These are phyloP conservation scores for Apis laboriosa DNA, from an alignment of 1,140 invertebrate genomes.

Conservation along the genomic window DNA sequence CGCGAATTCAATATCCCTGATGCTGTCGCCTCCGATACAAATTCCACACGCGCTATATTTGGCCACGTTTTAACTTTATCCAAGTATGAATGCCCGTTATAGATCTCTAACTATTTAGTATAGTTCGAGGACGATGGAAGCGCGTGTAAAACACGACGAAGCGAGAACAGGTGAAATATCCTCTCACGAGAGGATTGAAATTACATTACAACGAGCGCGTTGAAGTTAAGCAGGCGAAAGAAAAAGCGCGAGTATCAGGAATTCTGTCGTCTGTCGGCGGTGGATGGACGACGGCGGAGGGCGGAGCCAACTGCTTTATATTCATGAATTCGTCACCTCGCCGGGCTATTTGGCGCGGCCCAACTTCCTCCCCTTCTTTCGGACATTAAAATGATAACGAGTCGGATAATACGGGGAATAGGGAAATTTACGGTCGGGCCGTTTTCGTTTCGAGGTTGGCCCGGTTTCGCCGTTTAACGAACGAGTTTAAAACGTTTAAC, in stretches of 20 bases:
- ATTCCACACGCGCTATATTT: not conserved
- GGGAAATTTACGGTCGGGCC: slow-evolving; percentile 58
- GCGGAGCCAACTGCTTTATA: slow-evolving; percentile 64
- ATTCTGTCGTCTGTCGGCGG: not conserved
- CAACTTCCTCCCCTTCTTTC: slow-evolving; percentile 42
- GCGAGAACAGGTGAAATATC: too few relatives aligned
- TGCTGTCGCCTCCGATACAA: not conserved
- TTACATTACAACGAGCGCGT: too few relatives aligned
- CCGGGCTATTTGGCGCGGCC: slow-evolving; percentile 46
- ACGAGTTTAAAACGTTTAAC: slow-evolving; percentile 44
- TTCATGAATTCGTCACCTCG: slow-evolving; percentile 72
- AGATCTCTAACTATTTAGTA: too few relatives aligned
- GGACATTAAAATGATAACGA: slow-evolving; percentile 67
- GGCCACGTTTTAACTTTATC: not conserved
- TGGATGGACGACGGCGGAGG: too few relatives aligned
- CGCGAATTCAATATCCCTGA: not conserved
- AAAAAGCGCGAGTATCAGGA: too few relatives aligned
- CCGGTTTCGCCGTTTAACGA: slow-evolving; percentile 17
- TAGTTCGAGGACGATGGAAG: too few relatives aligned
- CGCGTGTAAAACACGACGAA: too few relatives aligned
- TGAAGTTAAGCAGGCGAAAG: too few relatives aligned
- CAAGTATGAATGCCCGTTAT: too few relatives aligned
- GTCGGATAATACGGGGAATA: slow-evolving; percentile 55
- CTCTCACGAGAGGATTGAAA: too few relatives aligned
- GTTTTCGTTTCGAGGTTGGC: slow-evolving; percentile 27